Evolutionary conservation across 2,113 vertebrate genomes (phyloP), one percentile per base, ranked within the genome.

Genomic region (Chaetodon trifascialis): DNA sequence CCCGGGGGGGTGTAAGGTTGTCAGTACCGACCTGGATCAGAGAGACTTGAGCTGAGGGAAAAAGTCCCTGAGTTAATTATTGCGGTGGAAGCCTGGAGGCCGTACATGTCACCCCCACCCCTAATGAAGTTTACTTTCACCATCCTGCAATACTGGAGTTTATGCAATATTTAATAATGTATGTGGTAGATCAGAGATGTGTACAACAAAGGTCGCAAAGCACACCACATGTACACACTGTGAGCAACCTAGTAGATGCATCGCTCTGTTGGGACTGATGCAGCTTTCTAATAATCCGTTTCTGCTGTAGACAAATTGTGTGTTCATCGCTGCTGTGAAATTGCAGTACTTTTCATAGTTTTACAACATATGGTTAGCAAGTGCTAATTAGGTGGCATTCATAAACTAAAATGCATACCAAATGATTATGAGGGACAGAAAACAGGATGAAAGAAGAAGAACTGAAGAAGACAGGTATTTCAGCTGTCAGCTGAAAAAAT

Each of bases 1-100:
- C 83, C 73, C 80, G n/a, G 76, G 74, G 60, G 80, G 60, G 73
- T 76, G 84, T 76, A 72, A 86, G 81, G 88, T 88, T 90, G 85
- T 91, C 87, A 86, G 76, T 60, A 85, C 77, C 74, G 52, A 82
- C 77, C 90, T 88, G 84, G 81, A 90, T 93, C 90, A 89, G 71
- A 92, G 80, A 87, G 82, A 87, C 70, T 40, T 55, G 59, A 72
- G 82, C 59, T 55, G 46, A 65, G 34, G 63, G 68, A 65, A 86
- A 81, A 83, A 80, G 76, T 72, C 64, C 60, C 68, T 21, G 74
- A 86, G 77, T 87, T 89, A 86, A 90, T 90, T 86, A 89, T 60
- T 75, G 44, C 9, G 17, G 25, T 59, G 66, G 82, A 91, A 84
- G 87, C 87, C 87, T 62, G 49, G 77, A 90, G 91, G 85, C 79